phyloP scores from a whole-genome alignment of 1,140 invertebrate genomes.

The Steinernema khuongi region DNA sequence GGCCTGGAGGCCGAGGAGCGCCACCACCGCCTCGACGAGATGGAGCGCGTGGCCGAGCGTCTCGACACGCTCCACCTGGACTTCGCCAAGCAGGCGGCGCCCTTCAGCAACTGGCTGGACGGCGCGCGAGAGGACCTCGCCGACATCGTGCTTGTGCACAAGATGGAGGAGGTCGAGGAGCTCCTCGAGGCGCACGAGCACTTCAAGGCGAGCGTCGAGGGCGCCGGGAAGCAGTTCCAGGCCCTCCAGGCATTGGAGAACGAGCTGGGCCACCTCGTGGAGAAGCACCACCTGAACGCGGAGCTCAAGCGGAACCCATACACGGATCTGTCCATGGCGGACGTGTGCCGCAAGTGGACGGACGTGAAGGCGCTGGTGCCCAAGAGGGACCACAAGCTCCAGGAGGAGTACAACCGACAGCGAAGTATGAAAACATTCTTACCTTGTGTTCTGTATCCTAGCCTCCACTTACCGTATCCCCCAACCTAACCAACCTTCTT shows the following conservation, averaged over 20 bases:
- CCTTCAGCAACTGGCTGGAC: conserved; percentile 99
- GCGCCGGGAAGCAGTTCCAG: conserved; percentile 95
- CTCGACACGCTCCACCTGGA: conserved; percentile 95
- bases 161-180: conserved; percentile 93
- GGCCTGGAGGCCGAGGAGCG: conserved; percentile 80
- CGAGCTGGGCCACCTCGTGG: conserved; percentile 73
- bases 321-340: conserved; percentile 84
- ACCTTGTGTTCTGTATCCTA: background rate
- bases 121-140: conserved; percentile 89
- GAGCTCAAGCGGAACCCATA: conserved; percentile 93
- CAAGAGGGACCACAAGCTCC: conserved; percentile 84
- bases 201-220: conserved; percentile 87
- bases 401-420: conserved; percentile 78
- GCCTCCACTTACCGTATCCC: no score
- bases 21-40: conserved; percentile 74
- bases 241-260: conserved; percentile 80
- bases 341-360: conserved; percentile 75
- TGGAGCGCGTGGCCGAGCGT: conserved; percentile 90
- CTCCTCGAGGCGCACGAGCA: conserved; percentile 92
- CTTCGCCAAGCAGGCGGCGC: conserved; percentile 94
- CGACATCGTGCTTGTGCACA: conserved; percentile 99
- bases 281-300: conserved; percentile 87
- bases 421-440: conserved; percentile 68
- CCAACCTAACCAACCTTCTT: background rate
- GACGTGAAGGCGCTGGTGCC: conserved; percentile 91